Base-by-base conservation (phyloP, 2,113 vertebrate genomes). In the Rhipidura dahli region DNA sequence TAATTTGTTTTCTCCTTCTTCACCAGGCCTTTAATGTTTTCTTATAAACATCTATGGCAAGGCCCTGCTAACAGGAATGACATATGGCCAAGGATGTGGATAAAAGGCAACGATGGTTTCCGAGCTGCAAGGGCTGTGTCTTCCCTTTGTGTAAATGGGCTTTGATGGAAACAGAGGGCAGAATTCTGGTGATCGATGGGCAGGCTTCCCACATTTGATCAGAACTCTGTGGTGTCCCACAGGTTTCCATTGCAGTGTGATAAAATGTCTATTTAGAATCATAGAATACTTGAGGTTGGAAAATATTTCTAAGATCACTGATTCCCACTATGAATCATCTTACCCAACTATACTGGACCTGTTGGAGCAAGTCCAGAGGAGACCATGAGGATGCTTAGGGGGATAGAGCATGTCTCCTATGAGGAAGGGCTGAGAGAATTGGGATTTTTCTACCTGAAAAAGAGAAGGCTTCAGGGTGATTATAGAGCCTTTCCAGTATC, bases 1-100 rank as follows among this genome's bases (percentile, higher is more conserved):
- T 95, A 71, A 97, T 98, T 97, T 96, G 95, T 97, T 98, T 97
- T 95, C 96, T 96, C 49, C 90, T 96, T 97, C 94, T 93, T 94
- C 92, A 87, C 73, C 57, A 49, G 81, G 86, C 94, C 93, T 96
- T 97, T 95, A 96, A 90, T 96, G 94, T 95, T 97, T 97, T 93
- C 83, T 96, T 98, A 60, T 72, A 95, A 97, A 94, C 79, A 92
- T 95, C 92, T 95, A 57, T 54, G 96, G 94, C 66, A 68, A 61
- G 37, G 78, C 50, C 60, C 31, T 19, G 87, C 89, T 97, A 89
- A 93, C 94, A 96, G 97, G 94, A 96, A 66, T 94, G 93, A 95
- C 93, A 97, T 97, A 80, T 7, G 93, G 93, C 73, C 72, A 49
- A 94, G 95, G 91, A 75, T 53, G 61, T 15, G 10, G 86, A 80